Evolutionary conservation across 2,113 vertebrate genomes (phyloP).

Genomic region (Xiphophorus maculatus): DNA sequence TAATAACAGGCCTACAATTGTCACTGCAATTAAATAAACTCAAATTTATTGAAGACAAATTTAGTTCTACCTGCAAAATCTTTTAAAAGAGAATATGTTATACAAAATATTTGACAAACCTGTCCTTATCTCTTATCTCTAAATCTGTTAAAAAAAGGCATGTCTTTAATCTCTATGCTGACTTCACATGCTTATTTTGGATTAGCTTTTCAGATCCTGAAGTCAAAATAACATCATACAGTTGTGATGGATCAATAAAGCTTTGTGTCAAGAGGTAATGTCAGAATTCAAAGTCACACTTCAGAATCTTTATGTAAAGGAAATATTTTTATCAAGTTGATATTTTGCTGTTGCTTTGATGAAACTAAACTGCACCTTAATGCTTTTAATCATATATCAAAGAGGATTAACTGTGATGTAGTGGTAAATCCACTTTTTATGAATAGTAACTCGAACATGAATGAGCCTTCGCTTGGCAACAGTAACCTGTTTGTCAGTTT

Average conservation of each 20-base stretch:
- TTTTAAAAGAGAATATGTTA: background rate
- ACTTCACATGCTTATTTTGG: too few species aligned
- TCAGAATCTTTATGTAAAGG: background rate
- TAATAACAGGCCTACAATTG: background rate
- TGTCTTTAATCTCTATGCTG: too few species aligned
- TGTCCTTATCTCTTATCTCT: background rate
- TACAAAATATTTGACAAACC: background rate
- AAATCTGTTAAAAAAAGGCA: background rate
- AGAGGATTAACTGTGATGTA: slow-evolving; percentile 18
- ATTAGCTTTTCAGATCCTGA: too few species aligned
- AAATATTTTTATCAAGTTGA: background rate
- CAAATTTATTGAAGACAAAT: background rate
- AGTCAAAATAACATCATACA: too few species aligned
- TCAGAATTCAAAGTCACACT: background rate
- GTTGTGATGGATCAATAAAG: background rate
- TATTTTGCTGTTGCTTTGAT: slow-evolving; percentile 7
- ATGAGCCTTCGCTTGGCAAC: background rate
- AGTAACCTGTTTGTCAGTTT: background rate
- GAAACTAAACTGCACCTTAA: slow-evolving; percentile 52
- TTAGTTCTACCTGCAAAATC: background rate
- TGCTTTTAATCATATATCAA: slow-evolving; percentile 31
- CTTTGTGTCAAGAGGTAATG: background rate
- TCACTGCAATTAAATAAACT: background rate
- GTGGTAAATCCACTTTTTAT: background rate
- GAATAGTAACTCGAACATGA: background rate